These are phyloP conservation scores for Ladona fulva DNA, from an alignment of 1,140 invertebrate genomes.

Conservation along the genomic window DNA sequence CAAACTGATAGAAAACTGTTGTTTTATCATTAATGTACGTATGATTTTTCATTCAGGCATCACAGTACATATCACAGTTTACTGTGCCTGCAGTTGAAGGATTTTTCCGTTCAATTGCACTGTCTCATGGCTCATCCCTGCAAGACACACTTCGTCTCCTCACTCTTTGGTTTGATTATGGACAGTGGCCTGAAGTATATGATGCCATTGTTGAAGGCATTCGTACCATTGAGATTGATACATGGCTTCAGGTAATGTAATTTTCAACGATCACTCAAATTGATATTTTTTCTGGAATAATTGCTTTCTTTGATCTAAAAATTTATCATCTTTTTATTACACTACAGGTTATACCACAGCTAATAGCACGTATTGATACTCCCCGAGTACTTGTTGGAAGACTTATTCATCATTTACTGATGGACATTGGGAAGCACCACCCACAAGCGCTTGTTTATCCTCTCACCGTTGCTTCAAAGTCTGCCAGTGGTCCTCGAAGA, in stretches of 20 bases:
- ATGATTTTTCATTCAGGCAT: conserved; percentile 19
- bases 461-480: conserved; percentile 94
- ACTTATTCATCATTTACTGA: conserved; percentile 85
- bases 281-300: not conserved
- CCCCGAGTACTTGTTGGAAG: conserved; percentile 75
- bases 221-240: conserved; percentile 89
- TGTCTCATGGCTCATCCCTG: conserved; percentile 87
- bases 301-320: not conserved
- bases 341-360: conserved; percentile 83
- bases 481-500: conserved; percentile 67
- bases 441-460: conserved; percentile 94
- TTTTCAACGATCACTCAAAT: not conserved
- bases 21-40: no score
- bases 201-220: conserved; percentile 89
- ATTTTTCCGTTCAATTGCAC: conserved; percentile 90
- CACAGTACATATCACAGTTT: conserved; percentile 56
- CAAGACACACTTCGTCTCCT: conserved; percentile 92
- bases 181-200: conserved; percentile 85
- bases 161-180: conserved; percentile 93
- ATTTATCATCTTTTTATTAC: conserved; percentile 16
- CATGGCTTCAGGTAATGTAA: conserved; percentile 81
- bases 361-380: conserved; percentile 96
- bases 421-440: conserved; percentile 88
- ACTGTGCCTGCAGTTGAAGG: conserved; percentile 91
- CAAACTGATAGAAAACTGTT: no score